phyloP scores from a whole-genome alignment of 1,140 invertebrate genomes.

The Macrobrachium rosenbergii region DNA sequence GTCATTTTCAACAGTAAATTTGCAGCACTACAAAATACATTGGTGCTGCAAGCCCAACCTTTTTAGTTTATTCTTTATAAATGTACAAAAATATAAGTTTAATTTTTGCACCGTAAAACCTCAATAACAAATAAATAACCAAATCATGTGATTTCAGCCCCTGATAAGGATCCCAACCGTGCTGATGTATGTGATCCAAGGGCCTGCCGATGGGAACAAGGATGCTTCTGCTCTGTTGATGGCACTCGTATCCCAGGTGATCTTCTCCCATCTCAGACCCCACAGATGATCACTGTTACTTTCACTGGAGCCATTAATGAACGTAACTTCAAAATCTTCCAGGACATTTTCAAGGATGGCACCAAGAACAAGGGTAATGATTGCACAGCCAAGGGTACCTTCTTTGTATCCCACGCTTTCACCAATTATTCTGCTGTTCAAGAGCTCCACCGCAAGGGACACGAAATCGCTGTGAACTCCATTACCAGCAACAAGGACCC shows the following conservation, averaged over 20 bases:
- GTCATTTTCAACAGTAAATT: too few relatives aligned
- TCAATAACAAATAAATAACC: too few relatives aligned
- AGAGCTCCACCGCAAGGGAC: conserved; percentile 72
- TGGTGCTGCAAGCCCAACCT: too few relatives aligned
- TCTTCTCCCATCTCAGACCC: conserved; percentile 70
- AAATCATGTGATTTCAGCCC: conserved; percentile 62
- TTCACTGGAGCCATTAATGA: conserved; percentile 72
- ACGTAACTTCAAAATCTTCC: conserved; percentile 70
- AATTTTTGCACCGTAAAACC: too few relatives aligned
- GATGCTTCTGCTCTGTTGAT: conserved; percentile 73
- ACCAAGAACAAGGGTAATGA: conserved; percentile 73
- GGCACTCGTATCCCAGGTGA: conserved; percentile 71
- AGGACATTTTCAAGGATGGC: conserved; percentile 70
- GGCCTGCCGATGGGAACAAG: conserved; percentile 70
- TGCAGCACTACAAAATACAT: too few relatives aligned
- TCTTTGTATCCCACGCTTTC: conserved; percentile 75
- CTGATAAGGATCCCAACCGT: conserved; percentile 70
- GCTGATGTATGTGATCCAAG: conserved; percentile 69
- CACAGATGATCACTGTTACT: conserved; percentile 71
- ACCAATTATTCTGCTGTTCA: conserved; percentile 74
- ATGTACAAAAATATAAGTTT: conserved; percentile 6
- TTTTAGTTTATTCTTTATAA: background rate
- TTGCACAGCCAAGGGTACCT: conserved; percentile 74
- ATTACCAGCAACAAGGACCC: conserved; percentile 71
- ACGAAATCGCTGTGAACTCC: conserved; percentile 74